phyloP scores from a whole-genome alignment of 2,797 vertebrate species.

The Mormyrops attenuatus region DNA sequence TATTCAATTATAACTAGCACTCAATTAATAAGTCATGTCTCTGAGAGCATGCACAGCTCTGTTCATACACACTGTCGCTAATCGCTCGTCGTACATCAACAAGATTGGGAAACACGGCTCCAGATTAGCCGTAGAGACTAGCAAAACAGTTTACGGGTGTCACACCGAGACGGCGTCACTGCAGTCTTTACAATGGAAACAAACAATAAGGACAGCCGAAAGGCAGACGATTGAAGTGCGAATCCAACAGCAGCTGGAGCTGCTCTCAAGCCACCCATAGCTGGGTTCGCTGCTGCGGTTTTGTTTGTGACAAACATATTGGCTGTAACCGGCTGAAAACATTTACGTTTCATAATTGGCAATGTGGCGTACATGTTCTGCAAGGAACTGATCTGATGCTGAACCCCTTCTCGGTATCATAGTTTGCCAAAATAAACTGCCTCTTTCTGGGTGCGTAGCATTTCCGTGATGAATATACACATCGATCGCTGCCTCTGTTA shows the following conservation, averaged over 20 bases:
- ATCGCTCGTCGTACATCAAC: neutral
- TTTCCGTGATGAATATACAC: neutral
- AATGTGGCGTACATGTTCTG: neutral
- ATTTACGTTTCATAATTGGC: neutral
- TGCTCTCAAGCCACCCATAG: neutral
- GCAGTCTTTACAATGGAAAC: neutral
- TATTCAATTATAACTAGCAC: conserved; percentile 1
- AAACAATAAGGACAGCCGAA: neutral
- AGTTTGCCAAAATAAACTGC: neutral
- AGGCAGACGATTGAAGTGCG: neutral
- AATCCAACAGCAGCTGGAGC: neutral
- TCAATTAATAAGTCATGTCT: neutral
- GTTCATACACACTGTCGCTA: neutral
- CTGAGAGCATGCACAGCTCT: neutral
- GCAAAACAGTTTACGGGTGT: neutral
- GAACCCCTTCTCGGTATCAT: neutral
- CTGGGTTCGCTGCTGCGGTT: neutral
- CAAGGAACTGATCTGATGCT: neutral
- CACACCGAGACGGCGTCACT: neutral
- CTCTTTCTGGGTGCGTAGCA: neutral
- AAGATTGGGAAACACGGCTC: neutral
- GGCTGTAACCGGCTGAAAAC: neutral
- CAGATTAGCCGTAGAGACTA: neutral
- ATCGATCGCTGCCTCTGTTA: neutral
- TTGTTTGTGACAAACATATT: neutral